Conservation (phyloP, 2,797 vertebrate genomes). For the Squalus acanthias region DNA sequence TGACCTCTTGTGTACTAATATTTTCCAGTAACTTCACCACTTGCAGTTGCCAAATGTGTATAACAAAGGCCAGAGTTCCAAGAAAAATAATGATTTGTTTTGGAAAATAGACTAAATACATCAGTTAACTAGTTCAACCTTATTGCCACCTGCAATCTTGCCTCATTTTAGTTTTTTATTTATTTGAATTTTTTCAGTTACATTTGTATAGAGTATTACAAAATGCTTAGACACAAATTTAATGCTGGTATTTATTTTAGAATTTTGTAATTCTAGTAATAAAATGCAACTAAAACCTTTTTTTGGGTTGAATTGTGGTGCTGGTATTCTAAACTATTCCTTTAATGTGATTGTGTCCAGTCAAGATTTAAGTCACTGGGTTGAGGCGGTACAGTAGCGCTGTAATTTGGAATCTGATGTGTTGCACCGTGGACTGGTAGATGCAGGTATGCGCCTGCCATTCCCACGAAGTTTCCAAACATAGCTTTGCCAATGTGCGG, state of each 20-base stretch:
- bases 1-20: background rate
- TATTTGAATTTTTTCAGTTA: background rate
- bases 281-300: background rate
- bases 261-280: background rate
- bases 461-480: background rate
- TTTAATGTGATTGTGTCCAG: background rate
- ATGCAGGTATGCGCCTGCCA: constrained; percentile 11
- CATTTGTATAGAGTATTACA: too few species aligned
- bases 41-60: background rate
- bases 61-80: background rate
- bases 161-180: background rate
- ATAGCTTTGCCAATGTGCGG: background rate
- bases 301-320: background rate
- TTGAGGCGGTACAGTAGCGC: background rate
- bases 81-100: too few species aligned
- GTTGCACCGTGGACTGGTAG: background rate
- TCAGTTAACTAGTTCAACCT: background rate
- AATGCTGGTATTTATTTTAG: background rate
- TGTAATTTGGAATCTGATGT: background rate
- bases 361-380: background rate
- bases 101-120: background rate
- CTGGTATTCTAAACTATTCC: constrained; percentile 25
- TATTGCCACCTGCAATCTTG: background rate
- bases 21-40: background rate
- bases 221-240: background rate